A percentile compares a stretch with the other conserved stretches of the same genome.
phyloP scores from a whole-genome alignment of 1,140 invertebrate genomes.

The Drosophila pruinosa region DNA sequence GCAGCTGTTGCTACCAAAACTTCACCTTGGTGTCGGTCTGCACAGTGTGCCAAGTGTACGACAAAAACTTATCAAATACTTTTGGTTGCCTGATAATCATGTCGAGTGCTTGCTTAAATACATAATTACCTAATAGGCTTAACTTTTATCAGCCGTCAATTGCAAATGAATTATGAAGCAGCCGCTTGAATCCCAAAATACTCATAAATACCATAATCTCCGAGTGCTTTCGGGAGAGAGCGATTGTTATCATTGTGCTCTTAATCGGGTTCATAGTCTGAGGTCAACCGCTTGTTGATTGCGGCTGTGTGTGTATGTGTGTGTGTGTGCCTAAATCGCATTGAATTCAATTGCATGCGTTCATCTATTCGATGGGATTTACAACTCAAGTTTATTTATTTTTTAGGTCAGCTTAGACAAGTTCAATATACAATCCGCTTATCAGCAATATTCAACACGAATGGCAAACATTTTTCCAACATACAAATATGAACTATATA shows the following conservation, averaged over 20 bases:
- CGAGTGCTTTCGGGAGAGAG: not conserved
- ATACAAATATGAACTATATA: too few species aligned
- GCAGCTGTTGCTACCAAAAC: conserved; percentile 34
- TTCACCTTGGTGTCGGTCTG: conserved; percentile 15
- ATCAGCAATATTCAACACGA: not conserved
- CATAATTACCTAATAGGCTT: not conserved
- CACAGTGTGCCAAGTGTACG: conserved; percentile 23
- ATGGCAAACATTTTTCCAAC: not conserved
- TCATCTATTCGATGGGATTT: not conserved
- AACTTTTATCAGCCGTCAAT: not conserved
- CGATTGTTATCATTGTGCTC: conserved; percentile 5
- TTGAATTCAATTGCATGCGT: not conserved
- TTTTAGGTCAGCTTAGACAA: not conserved
- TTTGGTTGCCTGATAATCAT: not conserved
- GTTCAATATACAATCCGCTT: not conserved
- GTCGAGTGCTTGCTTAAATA: not conserved
- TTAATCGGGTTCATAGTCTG: conserved; percentile 16
- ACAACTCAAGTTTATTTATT: not conserved
- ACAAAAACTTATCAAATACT: not conserved
- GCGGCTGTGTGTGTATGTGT: not conserved
- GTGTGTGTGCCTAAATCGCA: too few species aligned
- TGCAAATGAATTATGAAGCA: conserved; percentile 5
- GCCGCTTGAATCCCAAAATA: not conserved
- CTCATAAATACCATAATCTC: not conserved
- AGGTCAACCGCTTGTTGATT: conserved; percentile 1